phyloP scores from a whole-genome alignment of 2,797 vertebrate genomes.

The Helarctos malayanus region DNA sequence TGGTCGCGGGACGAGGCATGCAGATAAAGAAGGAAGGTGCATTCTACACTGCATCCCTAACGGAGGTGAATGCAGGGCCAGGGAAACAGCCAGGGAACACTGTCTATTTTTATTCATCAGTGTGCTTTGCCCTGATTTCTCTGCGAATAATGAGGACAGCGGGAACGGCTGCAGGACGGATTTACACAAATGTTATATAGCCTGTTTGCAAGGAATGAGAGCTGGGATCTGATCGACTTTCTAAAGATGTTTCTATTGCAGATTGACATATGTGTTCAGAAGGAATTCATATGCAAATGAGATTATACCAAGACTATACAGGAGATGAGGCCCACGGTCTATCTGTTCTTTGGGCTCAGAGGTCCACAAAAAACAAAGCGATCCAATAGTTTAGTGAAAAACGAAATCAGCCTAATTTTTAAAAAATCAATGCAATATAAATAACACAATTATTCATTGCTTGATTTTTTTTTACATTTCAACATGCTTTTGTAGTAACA shows the following conservation, averaged over 20 bases:
- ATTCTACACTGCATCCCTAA: conserved; percentile 33
- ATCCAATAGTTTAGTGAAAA: background rate
- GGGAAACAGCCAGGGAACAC: conserved; percentile 80
- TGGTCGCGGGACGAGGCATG: background rate
- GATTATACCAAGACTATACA: background rate
- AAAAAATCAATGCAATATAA: background rate
- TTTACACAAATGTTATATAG: conserved; percentile 82
- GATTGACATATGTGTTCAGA: conserved; percentile 29
- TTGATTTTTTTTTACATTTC: conserved; percentile 8
- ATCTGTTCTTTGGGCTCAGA: background rate
- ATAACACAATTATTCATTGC: background rate
- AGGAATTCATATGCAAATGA: conserved; percentile 51
- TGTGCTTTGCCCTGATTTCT: conserved; percentile 90
- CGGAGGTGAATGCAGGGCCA: conserved; percentile 72
- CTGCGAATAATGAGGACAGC: conserved; percentile 89
- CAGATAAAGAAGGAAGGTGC: conserved; percentile 52
- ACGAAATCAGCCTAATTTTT: conserved; percentile 2
- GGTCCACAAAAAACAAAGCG: background rate
- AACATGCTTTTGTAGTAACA: conserved; percentile 25
- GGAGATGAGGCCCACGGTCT: background rate
- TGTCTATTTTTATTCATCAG: conserved; percentile 90
- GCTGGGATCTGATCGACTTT: conserved; percentile 79
- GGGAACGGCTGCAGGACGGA: conserved; percentile 84
- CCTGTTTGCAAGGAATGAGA: conserved; percentile 80
- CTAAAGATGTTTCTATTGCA: background rate